Evolutionary conservation across 2,888 invertebrate genomes (phyloP).

Genomic region (Drosophila monieri): DNA sequence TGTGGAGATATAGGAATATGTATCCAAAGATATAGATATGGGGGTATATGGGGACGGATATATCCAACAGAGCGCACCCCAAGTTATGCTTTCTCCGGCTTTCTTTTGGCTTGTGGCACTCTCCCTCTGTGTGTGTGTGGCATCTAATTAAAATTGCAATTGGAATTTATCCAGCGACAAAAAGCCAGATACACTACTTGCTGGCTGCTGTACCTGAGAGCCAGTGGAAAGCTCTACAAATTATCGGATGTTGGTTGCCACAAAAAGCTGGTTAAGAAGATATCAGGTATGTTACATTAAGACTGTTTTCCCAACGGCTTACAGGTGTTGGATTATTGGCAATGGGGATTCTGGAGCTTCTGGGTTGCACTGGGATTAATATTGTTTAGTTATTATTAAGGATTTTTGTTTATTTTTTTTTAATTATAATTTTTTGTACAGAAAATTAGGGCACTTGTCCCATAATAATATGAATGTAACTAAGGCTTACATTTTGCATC

Average conservation of each 20-base stretch:
- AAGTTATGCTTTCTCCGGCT: conserved; percentile 58
- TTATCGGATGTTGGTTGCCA: conserved; percentile 24
- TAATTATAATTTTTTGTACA: too few relatives aligned
- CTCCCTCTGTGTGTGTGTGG: conserved; percentile 20
- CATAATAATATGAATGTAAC: too few relatives aligned
- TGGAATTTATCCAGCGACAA: conserved; percentile 51
- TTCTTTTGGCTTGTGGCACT: conserved; percentile 2
- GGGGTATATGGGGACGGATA: conserved; percentile 1
- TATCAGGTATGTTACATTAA: background rate
- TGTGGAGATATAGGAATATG: background rate
- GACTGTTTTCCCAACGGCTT: conserved; percentile 16
- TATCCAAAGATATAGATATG: background rate
- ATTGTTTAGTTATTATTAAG: too few relatives aligned
- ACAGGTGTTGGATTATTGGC: conserved; percentile 1
- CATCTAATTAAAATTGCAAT: conserved; percentile 75
- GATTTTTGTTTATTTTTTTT: too few relatives aligned
- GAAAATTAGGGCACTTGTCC: too few relatives aligned
- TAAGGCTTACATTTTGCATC: too few relatives aligned
- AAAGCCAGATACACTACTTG: conserved; percentile 14
- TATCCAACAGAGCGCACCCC: conserved; percentile 1
- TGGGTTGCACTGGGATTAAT: background rate
- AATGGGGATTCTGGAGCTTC: background rate
- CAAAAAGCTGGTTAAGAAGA: conserved; percentile 6
- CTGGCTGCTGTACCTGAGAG: conserved; percentile 40
- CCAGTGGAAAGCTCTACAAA: conserved; percentile 21